Percentiles rank a stretch among this genome's conserved stretches.
phyloP scores from a whole-genome alignment of 1,140 invertebrate genomes.

The Oreohelix idahoensis region DNA sequence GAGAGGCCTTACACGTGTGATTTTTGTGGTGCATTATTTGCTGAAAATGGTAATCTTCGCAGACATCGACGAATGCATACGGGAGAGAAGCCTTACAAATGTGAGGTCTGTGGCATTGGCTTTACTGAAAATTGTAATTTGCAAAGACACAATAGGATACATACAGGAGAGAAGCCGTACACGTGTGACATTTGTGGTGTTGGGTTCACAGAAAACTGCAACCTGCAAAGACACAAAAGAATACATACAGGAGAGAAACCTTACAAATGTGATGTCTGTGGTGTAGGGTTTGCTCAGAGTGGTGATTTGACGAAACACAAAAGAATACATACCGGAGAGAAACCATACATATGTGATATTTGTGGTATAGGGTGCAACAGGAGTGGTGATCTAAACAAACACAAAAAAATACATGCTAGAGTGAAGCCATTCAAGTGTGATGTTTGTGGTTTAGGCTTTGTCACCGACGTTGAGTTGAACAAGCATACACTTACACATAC shows the following conservation, averaged over 20 bases:
- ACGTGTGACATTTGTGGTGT: background rate
- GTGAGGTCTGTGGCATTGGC: background rate
- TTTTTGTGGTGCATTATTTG: background rate
- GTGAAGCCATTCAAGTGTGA: background rate
- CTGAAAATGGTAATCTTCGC: background rate
- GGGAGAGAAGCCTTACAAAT: constrained; percentile 8
- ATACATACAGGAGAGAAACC: background rate
- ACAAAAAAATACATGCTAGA: background rate
- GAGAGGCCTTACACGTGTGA: background rate
- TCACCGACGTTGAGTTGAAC: background rate
- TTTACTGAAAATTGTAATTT: background rate
- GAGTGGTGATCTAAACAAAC: background rate
- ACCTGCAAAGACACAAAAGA: background rate
- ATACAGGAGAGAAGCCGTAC: constrained; percentile 6
- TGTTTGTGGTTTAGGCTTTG: background rate
- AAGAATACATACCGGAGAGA: background rate
- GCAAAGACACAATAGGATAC: background rate
- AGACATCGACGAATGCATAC: background rate
- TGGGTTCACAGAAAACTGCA: background rate
- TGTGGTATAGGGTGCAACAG: background rate
- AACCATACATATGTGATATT: background rate
- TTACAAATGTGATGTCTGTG: constrained; percentile 1
- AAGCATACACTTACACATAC: background rate
- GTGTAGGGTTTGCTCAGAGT: background rate
- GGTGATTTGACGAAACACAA: constrained; percentile 6